Evolutionary conservation across 2,113 vertebrate species (phyloP), one percentile per base, ranked within the genome.

Genomic region (Amazona guildingii): DNA sequence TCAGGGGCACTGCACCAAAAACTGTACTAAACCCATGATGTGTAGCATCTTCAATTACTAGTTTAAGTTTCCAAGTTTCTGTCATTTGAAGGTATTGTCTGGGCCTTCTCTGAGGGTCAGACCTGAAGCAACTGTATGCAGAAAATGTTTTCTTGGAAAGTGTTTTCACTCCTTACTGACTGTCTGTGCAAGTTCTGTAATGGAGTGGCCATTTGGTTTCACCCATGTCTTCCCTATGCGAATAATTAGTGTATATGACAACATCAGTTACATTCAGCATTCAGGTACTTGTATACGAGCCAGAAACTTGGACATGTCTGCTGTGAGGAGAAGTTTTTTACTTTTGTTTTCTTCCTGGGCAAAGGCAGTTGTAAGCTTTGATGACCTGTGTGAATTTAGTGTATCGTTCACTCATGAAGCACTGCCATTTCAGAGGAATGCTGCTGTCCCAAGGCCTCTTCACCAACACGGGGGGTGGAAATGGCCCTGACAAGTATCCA

Each of bases 211-310:
- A 9, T 66, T 83, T 64, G n/a, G 6, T 51, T 86, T 66, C 44
- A 39, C 15, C 10, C 20, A 1, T 4, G 7, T 48, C 44, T 74
- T 85, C 51, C 41, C 31, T 24, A 4, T 8, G 48, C 20, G 8
- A 92, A 44, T 46, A 62, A 37, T 1, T 54, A 24, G 6, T 59
- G 21, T 18, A 3, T 33, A 4, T 1, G 6, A 10, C 1, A 5
- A 89, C 95, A 72, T 21, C 29, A 11, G 8, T 20, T 15, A 13
- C 7, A 7, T 3, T n/a, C 28, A 46, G 23, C 8, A 7, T 3
- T 37, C 28, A 43, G 15, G 6, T 48, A 7, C 21, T 61, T 72
- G 13, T 27, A 27, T 49, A n/a, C 78, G 41, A 63, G 54, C 6
- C 66, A 78, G 14, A 19, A 77, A 57, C 8, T 5, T 13, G 39